Evolutionary conservation across 2,888 invertebrate species (phyloP).

Genomic region (Apoda limacodes): DNA sequence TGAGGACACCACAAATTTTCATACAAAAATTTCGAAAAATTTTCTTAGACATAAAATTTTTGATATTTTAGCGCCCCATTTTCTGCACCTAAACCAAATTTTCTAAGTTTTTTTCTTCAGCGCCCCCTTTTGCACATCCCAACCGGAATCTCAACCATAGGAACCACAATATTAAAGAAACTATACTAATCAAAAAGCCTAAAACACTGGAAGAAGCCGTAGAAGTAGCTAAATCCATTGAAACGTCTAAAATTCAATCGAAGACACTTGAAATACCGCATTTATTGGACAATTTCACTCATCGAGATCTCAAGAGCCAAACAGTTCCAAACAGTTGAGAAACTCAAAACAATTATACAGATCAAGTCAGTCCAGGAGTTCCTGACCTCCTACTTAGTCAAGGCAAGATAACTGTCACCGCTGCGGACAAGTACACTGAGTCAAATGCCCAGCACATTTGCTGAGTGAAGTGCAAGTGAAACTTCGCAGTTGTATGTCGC

Average conservation of each 20-base stretch:
- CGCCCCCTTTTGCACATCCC: no score
- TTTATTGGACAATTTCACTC: conserved; percentile 1
- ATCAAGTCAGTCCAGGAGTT: not conserved
- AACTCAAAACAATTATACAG: conserved; percentile 1
- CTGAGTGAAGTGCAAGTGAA: conserved; percentile 8
- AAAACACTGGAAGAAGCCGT: conserved; percentile 1
- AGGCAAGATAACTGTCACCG: conserved; percentile 1
- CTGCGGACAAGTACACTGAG: conserved; percentile 11
- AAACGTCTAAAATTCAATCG: no score
- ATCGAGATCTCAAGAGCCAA: not conserved
- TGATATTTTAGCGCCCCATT: no score
- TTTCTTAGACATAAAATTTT: no score
- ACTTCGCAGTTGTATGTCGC: no score
- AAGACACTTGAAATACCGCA: conserved; percentile 1
- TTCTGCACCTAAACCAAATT: no score
- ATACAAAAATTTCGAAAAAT: no score
- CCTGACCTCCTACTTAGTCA: not conserved
- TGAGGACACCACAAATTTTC: no score
- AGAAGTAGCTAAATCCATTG: not conserved
- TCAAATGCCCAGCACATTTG: conserved; percentile 13
- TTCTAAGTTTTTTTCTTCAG: no score
- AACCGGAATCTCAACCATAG: no score
- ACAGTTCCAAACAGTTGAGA: no score
- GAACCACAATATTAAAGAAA: no score
- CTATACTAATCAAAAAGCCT: conserved; percentile 2